phyloP scores from a whole-genome alignment of 2,113 vertebrate genomes.

The Penelope pileata region DNA sequence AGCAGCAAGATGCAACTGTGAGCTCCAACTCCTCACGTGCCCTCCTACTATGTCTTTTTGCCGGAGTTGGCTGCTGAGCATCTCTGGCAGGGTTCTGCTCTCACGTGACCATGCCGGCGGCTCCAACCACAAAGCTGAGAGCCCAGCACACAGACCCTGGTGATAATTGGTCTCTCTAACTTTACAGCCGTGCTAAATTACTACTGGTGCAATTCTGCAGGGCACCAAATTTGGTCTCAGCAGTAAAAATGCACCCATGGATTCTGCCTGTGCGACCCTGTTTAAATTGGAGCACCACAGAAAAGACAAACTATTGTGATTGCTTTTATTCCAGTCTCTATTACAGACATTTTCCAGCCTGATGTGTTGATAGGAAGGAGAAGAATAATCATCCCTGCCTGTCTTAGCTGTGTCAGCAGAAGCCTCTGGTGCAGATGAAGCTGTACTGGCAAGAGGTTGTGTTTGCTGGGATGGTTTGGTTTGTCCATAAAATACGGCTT shows the following conservation, averaged over 20 bases:
- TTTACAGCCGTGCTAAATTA: slow-evolving; percentile 18
- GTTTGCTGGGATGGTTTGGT: not conserved
- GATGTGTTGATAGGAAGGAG: not conserved
- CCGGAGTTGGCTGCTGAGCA: not conserved
- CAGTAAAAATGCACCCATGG: not conserved
- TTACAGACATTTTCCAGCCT: slow-evolving; percentile 16
- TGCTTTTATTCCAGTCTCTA: slow-evolving; percentile 4
- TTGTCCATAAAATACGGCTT: not conserved
- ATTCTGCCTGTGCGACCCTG: slow-evolving; percentile 5
- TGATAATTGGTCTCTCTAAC: slow-evolving; percentile 21
- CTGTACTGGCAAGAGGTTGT: not conserved
- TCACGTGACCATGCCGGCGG: not conserved
- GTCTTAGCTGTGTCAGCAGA: slow-evolving; percentile 45
- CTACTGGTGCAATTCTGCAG: not conserved
- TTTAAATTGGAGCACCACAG: slow-evolving; percentile 24
- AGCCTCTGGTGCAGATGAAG: slow-evolving; percentile 19
- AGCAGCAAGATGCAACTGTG: not conserved
- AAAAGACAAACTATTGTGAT: slow-evolving; percentile 29
- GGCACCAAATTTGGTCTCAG: not conserved
- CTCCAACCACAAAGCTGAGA: not conserved
- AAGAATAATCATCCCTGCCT: not conserved
- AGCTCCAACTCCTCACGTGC: not conserved
- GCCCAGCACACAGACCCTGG: not conserved
- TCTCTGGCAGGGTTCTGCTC: not conserved
- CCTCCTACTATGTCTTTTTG: not conserved